Percentiles rank a stretch among this genome's conserved stretches.
Conservation (phyloP, 2,797 vertebrate genomes). For the Chelon auratus region DNA sequence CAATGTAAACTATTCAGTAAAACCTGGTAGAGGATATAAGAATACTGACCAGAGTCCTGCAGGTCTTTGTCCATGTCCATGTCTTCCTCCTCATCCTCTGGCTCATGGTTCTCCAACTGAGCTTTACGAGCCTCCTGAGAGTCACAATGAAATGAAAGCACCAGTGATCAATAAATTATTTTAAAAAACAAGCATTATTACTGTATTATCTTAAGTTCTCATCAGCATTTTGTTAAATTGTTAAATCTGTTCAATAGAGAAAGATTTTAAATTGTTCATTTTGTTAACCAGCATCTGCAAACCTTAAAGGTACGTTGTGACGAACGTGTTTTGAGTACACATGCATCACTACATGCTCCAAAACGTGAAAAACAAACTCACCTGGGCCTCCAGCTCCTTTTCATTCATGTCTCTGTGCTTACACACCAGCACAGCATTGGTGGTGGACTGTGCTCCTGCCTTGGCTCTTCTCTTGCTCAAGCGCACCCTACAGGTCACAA, state of each 20-base stretch:
- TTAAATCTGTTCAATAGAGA: neutral
- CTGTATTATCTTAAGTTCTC: neutral
- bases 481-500: slow-evolving; percentile 86
- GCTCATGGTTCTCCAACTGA: slow-evolving; percentile 97
- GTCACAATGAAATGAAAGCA: slow-evolving; percentile 1
- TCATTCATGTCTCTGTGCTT: slow-evolving; percentile 98
- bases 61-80: slow-evolving; percentile 89
- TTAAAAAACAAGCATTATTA: neutral
- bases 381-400: slow-evolving; percentile 97
- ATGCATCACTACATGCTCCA: neutral
- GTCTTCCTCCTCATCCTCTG: slow-evolving; percentile 95
- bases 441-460: slow-evolving; percentile 94
- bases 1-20: neutral
- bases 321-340: neutral
- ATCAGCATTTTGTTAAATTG: neutral
- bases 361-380: slow-evolving; percentile 54
- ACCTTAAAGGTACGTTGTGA: too few relatives aligned
- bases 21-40: neutral
- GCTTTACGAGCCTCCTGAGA: slow-evolving; percentile 92
- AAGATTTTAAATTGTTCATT: too few relatives aligned
- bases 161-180: slow-evolving; percentile 10
- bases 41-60: slow-evolving; percentile 88
- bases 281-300: too few relatives aligned
- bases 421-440: slow-evolving; percentile 95
- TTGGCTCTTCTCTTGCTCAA: slow-evolving; percentile 96